These are phyloP conservation scores for Spicauda simplicius DNA, from an alignment of 2,888 invertebrate genomes.

Conservation along the genomic window DNA sequence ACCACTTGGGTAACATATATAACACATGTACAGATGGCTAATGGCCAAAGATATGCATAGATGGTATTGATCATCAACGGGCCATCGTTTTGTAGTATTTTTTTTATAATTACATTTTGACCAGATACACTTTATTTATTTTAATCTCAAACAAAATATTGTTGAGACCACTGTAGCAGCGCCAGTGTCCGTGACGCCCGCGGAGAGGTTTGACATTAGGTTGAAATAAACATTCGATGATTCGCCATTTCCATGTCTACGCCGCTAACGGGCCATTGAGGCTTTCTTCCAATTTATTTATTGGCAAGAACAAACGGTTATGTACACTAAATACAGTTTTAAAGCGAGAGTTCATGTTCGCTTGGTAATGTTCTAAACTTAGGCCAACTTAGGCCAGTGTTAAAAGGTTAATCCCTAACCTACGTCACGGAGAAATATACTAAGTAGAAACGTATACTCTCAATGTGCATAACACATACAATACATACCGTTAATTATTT, in stretches of 20 bases:
- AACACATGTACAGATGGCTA: too few relatives aligned
- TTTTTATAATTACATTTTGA: too few relatives aligned
- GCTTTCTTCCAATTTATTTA: slow-evolving; percentile 56
- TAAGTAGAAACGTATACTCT: too few relatives aligned
- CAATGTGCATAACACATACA: too few relatives aligned
- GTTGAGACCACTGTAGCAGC: slow-evolving; percentile 53
- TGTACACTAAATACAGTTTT: slow-evolving; percentile 36
- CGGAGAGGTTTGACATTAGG: slow-evolving; percentile 75
- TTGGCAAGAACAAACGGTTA: slow-evolving; percentile 41
- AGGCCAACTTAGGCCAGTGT: slow-evolving; percentile 17
- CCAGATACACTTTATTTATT: too few relatives aligned
- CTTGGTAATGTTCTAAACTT: slow-evolving; percentile 25
- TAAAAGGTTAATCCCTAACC: slow-evolving; percentile 24
- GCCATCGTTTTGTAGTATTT: too few relatives aligned
- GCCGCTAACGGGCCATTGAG: slow-evolving; percentile 53
- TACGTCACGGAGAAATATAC: neutral
- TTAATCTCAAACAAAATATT: too few relatives aligned
- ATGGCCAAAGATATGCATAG: too few relatives aligned
- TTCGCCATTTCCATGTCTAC: slow-evolving; percentile 64
- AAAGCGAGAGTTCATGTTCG: slow-evolving; percentile 27
- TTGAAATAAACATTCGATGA: slow-evolving; percentile 75
- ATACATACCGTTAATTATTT: too few relatives aligned
- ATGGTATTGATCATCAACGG: too few relatives aligned
- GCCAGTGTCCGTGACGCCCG: slow-evolving; percentile 55
- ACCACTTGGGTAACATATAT: too few relatives aligned